Base-by-base conservation (phyloP, 2,888 invertebrate genomes). In the Periphyllus acericola region DNA sequence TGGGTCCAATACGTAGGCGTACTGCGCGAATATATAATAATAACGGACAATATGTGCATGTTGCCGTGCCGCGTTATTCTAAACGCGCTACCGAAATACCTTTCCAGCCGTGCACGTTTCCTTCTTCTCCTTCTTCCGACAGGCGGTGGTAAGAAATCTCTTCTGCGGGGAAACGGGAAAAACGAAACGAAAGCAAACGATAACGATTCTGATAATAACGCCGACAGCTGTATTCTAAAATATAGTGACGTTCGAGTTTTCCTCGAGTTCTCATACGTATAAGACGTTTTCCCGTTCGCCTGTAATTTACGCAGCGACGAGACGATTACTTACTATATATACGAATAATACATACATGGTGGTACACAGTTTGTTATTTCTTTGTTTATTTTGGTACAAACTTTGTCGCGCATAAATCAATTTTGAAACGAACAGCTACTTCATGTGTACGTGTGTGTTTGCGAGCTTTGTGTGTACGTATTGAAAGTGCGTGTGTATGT, bases 381-480 rank as follows among this genome's bases (percentile, higher is more conserved):
- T 55, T 55, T 74, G 72, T 83, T 83, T 83, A 55, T 36, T 74
- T 72, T 55, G 55, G 72, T 36, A 71, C 82, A 82, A 82, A 82
- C 82, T 82, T 71, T 81, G 46, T 72, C 3, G 52, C 1, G 34
- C n/a, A 55, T 83, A 83, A 74, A 74, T 83, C 34, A 74, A 74
- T 55, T 74, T 72, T 6, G 36, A 72, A 55, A 72, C 32, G 25
- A n/a, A 72, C 29, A 21, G 71, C 32, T 29, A 40, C n/a, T 21
- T 19, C 60, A 36, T 29, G 25, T 66, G 66, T 66, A 1, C 29
- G 29, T 29, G 29, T 68, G 29, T 25, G n/a, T 75, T 2, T 75
- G 14, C n/a, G n/a, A 9, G 19, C n/a, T n/a, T n/a, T 11, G 40
- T 14, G 75, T 25, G 8, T 36, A 0, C 29, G n/a, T n/a, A n/a